phyloP scores from a whole-genome alignment of 2,888 invertebrate genomes.

The Synergus gifuensis region DNA sequence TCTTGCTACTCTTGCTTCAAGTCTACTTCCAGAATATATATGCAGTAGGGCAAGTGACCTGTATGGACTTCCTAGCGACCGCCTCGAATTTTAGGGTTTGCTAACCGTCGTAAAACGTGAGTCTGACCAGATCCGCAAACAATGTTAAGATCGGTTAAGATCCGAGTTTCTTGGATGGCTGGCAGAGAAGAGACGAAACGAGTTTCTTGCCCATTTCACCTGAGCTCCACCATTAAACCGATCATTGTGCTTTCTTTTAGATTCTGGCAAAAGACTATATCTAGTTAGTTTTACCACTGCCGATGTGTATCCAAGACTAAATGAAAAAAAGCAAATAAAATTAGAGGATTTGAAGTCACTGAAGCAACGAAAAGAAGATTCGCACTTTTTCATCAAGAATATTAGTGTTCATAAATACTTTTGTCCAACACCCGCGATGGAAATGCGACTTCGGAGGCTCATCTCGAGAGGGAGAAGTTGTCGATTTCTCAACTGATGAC shows the following conservation, averaged over 20 bases:
- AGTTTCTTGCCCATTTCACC: conserved; percentile 17
- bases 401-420: too few species aligned
- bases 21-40: conserved; percentile 12
- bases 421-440: too few species aligned
- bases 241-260: background rate
- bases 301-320: background rate
- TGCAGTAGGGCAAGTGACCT: background rate
- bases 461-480: too few species aligned
- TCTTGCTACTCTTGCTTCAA: background rate
- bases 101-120: conserved; percentile 40
- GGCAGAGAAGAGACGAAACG: background rate
- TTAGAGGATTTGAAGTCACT: background rate
- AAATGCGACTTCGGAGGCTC: too few species aligned
- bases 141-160: background rate
- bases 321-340: background rate
- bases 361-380: background rate
- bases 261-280: background rate
- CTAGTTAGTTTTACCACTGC: background rate
- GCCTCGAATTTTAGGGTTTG: conserved; percentile 28
- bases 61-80: conserved; percentile 34
- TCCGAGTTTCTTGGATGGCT: background rate
- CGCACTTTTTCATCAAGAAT: background rate
- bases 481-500: too few species aligned
- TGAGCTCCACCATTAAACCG: background rate
- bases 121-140: conserved; percentile 27